Evolutionary conservation across 2,888 invertebrate genomes (phyloP).

Genomic region (Pristionchus fissidentatus): DNA sequence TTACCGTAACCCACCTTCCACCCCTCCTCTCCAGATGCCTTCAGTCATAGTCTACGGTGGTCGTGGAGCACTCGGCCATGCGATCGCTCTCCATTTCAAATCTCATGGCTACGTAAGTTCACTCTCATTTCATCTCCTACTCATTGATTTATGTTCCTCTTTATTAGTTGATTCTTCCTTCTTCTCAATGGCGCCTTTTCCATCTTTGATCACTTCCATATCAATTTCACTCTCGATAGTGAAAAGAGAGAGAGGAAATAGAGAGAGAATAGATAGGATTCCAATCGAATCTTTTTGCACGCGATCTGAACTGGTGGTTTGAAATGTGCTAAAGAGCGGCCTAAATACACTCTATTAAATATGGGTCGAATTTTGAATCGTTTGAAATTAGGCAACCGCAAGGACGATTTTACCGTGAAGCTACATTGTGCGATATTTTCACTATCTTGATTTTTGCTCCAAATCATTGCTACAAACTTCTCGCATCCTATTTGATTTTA

Average conservation of each 20-base stretch:
- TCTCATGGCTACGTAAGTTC: slow-evolving; percentile 86
- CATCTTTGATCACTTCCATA: neutral
- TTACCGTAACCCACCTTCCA: neutral
- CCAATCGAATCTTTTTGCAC: slow-evolving; percentile 13
- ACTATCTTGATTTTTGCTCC: too few relatives aligned
- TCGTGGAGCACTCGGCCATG: slow-evolving; percentile 92
- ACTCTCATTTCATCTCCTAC: neutral
- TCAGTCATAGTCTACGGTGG: slow-evolving; percentile 91
- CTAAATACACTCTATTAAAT: too few relatives aligned
- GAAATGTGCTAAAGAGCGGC: neutral
- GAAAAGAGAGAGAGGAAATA: slow-evolving; percentile 4
- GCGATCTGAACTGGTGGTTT: neutral
- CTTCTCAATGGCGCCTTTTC: neutral
- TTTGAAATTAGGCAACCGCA: neutral
- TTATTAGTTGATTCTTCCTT: neutral
- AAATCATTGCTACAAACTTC: too few relatives aligned
- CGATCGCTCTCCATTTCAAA: slow-evolving; percentile 90
- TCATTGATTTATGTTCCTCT: neutral
- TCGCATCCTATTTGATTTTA: too few relatives aligned
- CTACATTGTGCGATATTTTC: too few relatives aligned
- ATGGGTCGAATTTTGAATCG: neutral
- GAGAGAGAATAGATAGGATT: neutral
- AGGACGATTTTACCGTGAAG: too few relatives aligned
- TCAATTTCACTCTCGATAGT: neutral
- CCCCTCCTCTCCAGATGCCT: slow-evolving; percentile 54